A percentile compares a stretch with the other conserved stretches of the same genome.
Evolutionary conservation across 2,888 invertebrate genomes (phyloP).

Genomic region (Villa cingulata): DNA sequence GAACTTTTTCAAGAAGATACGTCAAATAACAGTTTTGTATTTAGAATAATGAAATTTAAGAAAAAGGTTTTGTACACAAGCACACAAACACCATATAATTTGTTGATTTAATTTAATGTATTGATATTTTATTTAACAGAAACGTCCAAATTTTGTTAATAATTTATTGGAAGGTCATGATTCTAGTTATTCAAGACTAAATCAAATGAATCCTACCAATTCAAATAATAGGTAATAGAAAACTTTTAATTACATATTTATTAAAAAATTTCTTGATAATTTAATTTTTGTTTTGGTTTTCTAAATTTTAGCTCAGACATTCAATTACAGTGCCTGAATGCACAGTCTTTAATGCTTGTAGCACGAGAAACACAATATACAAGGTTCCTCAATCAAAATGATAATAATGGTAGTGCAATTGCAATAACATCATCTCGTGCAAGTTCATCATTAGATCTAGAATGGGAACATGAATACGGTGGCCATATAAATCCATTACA

Average conservation of each 20-base stretch:
- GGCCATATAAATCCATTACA: neutral
- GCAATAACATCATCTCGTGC: conserved; percentile 45
- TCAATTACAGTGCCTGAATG: conserved; percentile 47
- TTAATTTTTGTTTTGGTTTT: neutral
- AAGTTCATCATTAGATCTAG: conserved; percentile 51
- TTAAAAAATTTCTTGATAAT: too few relatives aligned
- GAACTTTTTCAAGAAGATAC: conserved; percentile 25
- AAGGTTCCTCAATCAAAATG: conserved; percentile 11
- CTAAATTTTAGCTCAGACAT: conserved; percentile 35
- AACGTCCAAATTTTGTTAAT: conserved; percentile 29
- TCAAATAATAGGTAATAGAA: conserved; percentile 2
- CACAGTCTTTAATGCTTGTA: conserved; percentile 37
- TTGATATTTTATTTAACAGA: too few relatives aligned
- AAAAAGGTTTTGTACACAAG: conserved; percentile 18
- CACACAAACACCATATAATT: too few relatives aligned
- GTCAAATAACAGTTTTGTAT: conserved; percentile 19
- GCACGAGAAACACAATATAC: conserved; percentile 26
- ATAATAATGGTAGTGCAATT: conserved; percentile 9
- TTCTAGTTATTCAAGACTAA: conserved; percentile 28
- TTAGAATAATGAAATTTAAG: conserved; percentile 27
- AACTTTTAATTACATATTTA: conserved; percentile 10
- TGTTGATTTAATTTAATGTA: too few relatives aligned
- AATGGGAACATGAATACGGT: conserved; percentile 55
- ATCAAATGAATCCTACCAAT: conserved; percentile 9
- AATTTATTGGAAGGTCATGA: conserved; percentile 29